Evolutionary conservation across 2,888 invertebrate genomes (phyloP).

Genomic region (Rhorus exstirpatorius): DNA sequence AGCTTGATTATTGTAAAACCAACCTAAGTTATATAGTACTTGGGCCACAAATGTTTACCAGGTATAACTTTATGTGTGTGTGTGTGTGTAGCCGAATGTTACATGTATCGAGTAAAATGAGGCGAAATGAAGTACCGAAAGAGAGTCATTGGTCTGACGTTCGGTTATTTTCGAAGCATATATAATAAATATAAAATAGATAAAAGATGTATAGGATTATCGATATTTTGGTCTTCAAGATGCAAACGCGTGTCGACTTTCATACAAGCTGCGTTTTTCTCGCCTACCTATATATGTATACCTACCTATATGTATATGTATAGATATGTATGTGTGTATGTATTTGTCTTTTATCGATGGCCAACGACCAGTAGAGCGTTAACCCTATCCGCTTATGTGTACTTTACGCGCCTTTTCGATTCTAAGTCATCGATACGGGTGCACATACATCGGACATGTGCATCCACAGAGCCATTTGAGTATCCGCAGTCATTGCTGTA

Average conservation of each 20-base stretch:
- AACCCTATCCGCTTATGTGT: background rate
- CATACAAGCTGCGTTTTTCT: constrained; percentile 3
- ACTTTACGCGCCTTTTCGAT: constrained; percentile 5
- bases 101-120: constrained; percentile 60
- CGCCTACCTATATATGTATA: background rate
- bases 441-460: background rate
- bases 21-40: constrained; percentile 8
- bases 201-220: too few relatives aligned
- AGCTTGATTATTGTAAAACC: constrained; percentile 6
- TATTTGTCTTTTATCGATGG: too few relatives aligned
- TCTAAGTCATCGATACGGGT: background rate
- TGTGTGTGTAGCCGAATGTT: constrained; percentile 28
- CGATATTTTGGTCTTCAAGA: background rate
- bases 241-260: constrained; percentile 23
- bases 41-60: background rate
- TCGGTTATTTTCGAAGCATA: constrained; percentile 58
- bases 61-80: background rate
- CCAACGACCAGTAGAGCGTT: background rate
- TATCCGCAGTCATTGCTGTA: constrained; percentile 13
- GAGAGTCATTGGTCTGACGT: constrained; percentile 44
- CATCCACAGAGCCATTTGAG: constrained; percentile 10
- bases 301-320: too few relatives aligned
- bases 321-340: too few relatives aligned
- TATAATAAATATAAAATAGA: constrained; percentile 6
- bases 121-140: constrained; percentile 51